Conservation (phyloP, 2,888 invertebrate genomes). For the Fragum fragum region DNA sequence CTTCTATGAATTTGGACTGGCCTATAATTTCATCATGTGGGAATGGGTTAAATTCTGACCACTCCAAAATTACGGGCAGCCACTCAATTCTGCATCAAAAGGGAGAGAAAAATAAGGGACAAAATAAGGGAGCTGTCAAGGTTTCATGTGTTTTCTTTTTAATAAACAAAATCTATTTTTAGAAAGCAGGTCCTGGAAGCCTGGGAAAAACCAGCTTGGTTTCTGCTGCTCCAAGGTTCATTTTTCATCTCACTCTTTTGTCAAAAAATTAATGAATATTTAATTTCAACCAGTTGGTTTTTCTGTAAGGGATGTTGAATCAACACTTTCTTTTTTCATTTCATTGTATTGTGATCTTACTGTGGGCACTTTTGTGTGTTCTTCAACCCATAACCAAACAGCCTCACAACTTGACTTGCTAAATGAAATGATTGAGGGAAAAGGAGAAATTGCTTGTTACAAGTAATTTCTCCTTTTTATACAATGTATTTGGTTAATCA, state of each 20-base stretch:
- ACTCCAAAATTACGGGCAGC: too few species aligned
- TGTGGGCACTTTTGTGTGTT: too few species aligned
- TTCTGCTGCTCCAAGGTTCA: slow-evolving; percentile 17
- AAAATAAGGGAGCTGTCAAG: neutral
- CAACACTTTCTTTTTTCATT: neutral
- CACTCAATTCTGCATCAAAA: too few species aligned
- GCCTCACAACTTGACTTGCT: too few species aligned
- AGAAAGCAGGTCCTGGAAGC: slow-evolving; percentile 32
- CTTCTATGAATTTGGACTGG: too few species aligned
- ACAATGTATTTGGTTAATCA: too few species aligned
- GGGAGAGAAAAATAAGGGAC: neutral
- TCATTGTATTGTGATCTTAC: neutral
- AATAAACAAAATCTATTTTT: slow-evolving; percentile 35
- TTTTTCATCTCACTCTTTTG: slow-evolving; percentile 8
- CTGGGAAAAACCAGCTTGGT: slow-evolving; percentile 41
- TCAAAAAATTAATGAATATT: slow-evolving; percentile 30
- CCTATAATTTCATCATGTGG: too few species aligned
- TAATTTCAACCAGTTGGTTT: slow-evolving; percentile 23
- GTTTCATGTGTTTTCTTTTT: slow-evolving; percentile 18
- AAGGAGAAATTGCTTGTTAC: slow-evolving; percentile 5
- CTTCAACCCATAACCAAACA: too few species aligned
- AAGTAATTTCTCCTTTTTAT: neutral
- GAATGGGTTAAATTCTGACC: too few species aligned
- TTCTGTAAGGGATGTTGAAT: neutral
- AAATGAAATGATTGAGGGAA: slow-evolving; percentile 20